phyloP scores from a whole-genome alignment of 2,888 invertebrate genomes.

The Aradus depressus region DNA sequence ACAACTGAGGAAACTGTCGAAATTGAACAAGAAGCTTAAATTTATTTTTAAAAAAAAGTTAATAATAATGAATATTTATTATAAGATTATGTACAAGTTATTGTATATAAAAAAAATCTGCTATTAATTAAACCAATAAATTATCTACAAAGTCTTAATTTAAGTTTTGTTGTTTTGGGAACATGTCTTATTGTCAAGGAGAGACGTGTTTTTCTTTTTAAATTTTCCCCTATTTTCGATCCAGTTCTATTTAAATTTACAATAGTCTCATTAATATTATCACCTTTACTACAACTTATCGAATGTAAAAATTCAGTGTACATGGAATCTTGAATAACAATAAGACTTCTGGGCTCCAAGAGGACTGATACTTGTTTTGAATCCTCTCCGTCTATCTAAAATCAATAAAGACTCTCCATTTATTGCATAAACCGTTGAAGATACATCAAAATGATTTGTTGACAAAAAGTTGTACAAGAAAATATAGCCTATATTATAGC shows the following conservation, averaged over 20 bases:
- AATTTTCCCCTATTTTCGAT: conserved; percentile 42
- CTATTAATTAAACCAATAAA: conserved; percentile 16
- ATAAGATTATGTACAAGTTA: conserved; percentile 3
- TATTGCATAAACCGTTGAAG: too few species aligned
- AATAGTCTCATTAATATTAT: conserved; percentile 49
- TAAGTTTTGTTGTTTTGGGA: conserved; percentile 71
- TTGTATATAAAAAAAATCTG: background rate
- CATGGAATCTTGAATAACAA: conserved; percentile 70
- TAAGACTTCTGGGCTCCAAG: conserved; percentile 75
- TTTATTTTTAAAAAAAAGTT: background rate
- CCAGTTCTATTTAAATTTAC: conserved; percentile 55
- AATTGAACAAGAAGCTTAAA: conserved; percentile 9
- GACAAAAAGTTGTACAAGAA: background rate
- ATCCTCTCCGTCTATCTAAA: background rate
- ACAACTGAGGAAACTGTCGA: conserved; percentile 11
- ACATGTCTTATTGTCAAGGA: conserved; percentile 90
- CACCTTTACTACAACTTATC: conserved; percentile 60
- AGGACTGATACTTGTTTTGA: conserved; percentile 48
- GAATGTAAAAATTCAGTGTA: conserved; percentile 78
- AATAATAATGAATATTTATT: conserved; percentile 1
- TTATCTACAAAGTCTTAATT: conserved; percentile 49
- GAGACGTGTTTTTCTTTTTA: conserved; percentile 59
- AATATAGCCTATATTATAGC: background rate
- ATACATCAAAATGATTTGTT: too few species aligned
- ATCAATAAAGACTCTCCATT: too few species aligned